Base-by-base conservation (phyloP, 2,113 vertebrate genomes). In the Xiphophorus maculatus region DNA sequence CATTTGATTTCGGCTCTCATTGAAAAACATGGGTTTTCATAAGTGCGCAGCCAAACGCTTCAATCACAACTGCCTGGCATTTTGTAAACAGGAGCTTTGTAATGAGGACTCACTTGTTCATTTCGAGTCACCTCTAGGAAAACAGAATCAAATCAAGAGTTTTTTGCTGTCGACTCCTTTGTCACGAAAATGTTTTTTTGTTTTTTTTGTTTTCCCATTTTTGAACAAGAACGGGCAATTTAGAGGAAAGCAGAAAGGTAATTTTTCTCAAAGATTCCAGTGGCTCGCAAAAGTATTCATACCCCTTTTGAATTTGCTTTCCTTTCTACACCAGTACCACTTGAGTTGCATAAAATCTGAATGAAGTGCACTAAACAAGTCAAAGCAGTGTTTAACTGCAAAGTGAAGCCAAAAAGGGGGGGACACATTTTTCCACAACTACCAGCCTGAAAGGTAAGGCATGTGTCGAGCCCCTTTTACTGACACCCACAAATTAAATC, bases 11-110 rank as follows among this genome's bases (percentile, higher is more conserved):
- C 74, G 88, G 87, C 80, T 85, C 87, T 92, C 86, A 89, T 91
- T 93, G 89, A 92, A 90, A 92, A 92, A 93, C 88, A 92, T 89
- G 86, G 79, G 69, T 76, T 91, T 90, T 83, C 77, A 81, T 77
- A 86, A 88, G 90, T 84, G 85, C 74, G 87, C 80, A 78, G 64
- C 84, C 81, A 83, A 88, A 85, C 37, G 80, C 72, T 71, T 86
- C 87, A 86, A 85, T 87, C 83, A 87, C 58, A 48, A 32, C 64
- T 42, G 30, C 66, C 65, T 40, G 69, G 37, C 65, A 70, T 85
- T 88, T 81, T 62, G 44, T 54, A 66, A 60, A 71, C 5, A 61
- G 32, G 73, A 63, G 62, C 44, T 64, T 78, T 71, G 70, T 81
- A 82, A 88, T 82, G 48, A 88, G 61, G 66, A 70, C 58, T 70